Conservation (phyloP, 2,888 invertebrate genomes). For the Brachycybe producta region DNA sequence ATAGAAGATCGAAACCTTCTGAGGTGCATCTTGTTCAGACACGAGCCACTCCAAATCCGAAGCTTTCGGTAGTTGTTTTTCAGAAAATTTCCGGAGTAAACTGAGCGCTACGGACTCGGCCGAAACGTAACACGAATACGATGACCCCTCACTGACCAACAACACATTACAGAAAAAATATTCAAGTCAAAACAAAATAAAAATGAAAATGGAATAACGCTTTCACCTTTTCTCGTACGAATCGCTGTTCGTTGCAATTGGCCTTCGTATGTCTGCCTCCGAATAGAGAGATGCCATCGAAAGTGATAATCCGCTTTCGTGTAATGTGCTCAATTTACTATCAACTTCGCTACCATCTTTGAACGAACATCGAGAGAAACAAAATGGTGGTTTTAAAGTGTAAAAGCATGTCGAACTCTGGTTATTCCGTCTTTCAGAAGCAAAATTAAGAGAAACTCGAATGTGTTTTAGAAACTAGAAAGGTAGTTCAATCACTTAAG, state of each 20-base stretch:
- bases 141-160: neutral
- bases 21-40: slow-evolving; percentile 61
- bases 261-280: slow-evolving; percentile 37
- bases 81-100: slow-evolving; percentile 58
- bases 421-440: too few species aligned
- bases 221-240: slow-evolving; percentile 4
- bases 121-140: slow-evolving; percentile 37
- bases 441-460: too few species aligned
- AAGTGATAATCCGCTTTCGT: slow-evolving; percentile 40
- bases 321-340: slow-evolving; percentile 17
- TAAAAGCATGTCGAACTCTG: too few species aligned
- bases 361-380: neutral
- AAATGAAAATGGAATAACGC: slow-evolving; percentile 4
- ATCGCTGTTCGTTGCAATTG: neutral
- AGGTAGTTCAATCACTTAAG: too few species aligned
- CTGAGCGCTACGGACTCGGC: slow-evolving; percentile 69
- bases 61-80: slow-evolving; percentile 60
- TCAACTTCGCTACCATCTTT: slow-evolving; percentile 16
- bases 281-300: slow-evolving; percentile 52
- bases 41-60: slow-evolving; percentile 69
- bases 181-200: neutral
- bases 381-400: neutral
- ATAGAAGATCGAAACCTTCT: slow-evolving; percentile 39
- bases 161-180: neutral
- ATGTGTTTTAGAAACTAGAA: too few species aligned